Percentiles rank a stretch among this genome's conserved stretches.
Evolutionary conservation across 1,140 invertebrate species (phyloP).

Genomic region (Musca vetustissima): DNA sequence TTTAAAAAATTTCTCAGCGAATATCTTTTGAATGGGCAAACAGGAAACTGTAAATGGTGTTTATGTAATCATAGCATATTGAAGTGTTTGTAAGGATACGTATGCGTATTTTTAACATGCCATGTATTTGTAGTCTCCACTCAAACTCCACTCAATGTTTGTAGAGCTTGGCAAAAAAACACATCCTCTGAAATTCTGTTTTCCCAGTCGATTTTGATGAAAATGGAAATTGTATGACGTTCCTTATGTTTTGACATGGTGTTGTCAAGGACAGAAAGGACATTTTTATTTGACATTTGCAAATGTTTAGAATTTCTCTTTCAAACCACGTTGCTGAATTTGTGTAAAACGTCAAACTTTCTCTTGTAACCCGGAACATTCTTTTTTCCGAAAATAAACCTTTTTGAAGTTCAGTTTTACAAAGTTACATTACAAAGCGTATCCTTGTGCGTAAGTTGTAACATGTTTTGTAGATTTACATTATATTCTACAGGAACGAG

Average conservation of each 20-base stretch:
- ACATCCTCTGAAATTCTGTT: not conserved
- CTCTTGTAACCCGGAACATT: too few species aligned
- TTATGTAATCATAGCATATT: not conserved
- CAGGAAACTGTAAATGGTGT: conserved; percentile 32
- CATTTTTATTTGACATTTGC: not conserved
- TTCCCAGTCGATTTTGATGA: not conserved
- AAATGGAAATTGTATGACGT: conserved; percentile 19
- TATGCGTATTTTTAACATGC: not conserved
- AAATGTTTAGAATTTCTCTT: too few species aligned
- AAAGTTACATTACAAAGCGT: too few species aligned
- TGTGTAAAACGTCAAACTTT: too few species aligned
- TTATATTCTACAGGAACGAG: too few species aligned
- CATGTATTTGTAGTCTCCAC: not conserved
- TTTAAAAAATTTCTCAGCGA: conserved; percentile 53
- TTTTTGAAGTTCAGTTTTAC: too few species aligned
- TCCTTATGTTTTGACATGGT: conserved; percentile 4
- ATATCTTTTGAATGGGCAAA: conserved; percentile 48
- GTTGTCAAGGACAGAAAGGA: conserved; percentile 21
- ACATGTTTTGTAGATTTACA: too few species aligned
- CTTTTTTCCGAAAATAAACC: too few species aligned
- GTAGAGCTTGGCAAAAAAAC: not conserved
- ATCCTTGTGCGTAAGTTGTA: too few species aligned
- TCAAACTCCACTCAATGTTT: conserved; percentile 13
- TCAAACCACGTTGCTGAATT: too few species aligned
- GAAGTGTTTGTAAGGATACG: too few species aligned